Base-by-base conservation (phyloP, 2,888 invertebrate genomes). In the Gastrophysa polygoni region DNA sequence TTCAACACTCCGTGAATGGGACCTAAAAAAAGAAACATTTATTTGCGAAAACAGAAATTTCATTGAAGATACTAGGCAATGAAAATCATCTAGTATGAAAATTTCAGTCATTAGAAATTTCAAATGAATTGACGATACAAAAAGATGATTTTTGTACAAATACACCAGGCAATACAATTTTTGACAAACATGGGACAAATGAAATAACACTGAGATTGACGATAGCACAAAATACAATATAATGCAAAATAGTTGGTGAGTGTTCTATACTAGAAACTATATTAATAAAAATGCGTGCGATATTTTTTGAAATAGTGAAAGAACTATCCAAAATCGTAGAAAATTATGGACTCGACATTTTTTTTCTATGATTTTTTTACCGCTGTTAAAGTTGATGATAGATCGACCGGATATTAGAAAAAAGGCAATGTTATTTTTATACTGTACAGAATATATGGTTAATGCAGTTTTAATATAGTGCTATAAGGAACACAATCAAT, bases 401-500 rank as follows among this genome's bases (percentile, higher is more conserved):
- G n/a, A n/a, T n/a, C n/a, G n/a, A 38, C 32, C 47, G 59, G 18
- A 32, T 62, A 68, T 69, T 67, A 67, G 66, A 38, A 38, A 14
- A 59, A 59, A 68, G 67, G 67, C 67, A 61, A 61, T 69, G 63
- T 70, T 67, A 66, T 63, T 63, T n/a, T n/a, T 62, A 46, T 65
- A 71, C 70, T 73, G 73, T 73, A 73, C 73, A 73, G 7, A 66
- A 66, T n/a, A 69, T 64, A 68, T 61, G 66, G 71, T 71, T 71
- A 72, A 71, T 71, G 70, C 69, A 68, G 71, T 73, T 74, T 77
- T 75, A 75, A 77, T 78, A 77, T 75, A 77, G 77, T 77, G 77
- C 77, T 71, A 75, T 73, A 68, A 67, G 67, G 76, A 76, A 78
- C 77, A 78, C 75, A 76, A 71, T 75, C 75, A 76, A 71, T 75